Conservation (phyloP, 2,888 invertebrate genomes). For the Crocallis elinguaria region DNA sequence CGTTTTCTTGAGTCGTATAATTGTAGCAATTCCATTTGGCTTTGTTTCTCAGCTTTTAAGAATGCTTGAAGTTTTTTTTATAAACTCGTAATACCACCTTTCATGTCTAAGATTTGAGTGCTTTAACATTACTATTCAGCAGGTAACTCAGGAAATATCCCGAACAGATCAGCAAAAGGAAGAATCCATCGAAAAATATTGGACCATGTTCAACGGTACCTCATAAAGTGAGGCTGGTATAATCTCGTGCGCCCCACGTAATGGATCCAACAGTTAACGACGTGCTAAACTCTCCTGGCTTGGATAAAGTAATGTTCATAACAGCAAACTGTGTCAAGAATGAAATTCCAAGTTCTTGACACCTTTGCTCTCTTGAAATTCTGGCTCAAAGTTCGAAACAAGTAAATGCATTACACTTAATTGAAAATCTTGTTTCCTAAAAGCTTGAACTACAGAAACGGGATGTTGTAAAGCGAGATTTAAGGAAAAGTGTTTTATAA, state of each 20-base stretch:
- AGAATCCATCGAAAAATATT: conserved; percentile 49
- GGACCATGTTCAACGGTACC: conserved; percentile 46
- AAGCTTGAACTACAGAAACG: not conserved
- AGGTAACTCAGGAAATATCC: conserved; percentile 4
- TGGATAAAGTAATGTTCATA: conserved; percentile 70
- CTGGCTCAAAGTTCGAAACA: conserved; percentile 12
- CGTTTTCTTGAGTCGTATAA: too few species aligned
- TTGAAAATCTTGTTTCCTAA: conserved; percentile 21
- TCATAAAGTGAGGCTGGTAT: conserved; percentile 55
- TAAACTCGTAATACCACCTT: not conserved
- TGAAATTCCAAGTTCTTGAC: conserved; percentile 63
- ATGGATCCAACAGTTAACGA: conserved; percentile 74
- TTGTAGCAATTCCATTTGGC: too few species aligned
- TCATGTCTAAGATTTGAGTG: not conserved
- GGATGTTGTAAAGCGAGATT: not conserved
- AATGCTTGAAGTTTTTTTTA: too few species aligned
- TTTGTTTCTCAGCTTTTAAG: too few species aligned
- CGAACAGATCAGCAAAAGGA: conserved; percentile 28
- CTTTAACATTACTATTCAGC: not conserved
- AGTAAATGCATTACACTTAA: conserved; percentile 5
- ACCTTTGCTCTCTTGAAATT: conserved; percentile 51
- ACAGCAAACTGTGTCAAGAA: conserved; percentile 66
- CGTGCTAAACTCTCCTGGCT: conserved; percentile 67
- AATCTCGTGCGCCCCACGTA: conserved; percentile 60
- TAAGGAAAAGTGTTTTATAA: not conserved